A percentile compares a stretch with the other conserved stretches of the same genome.
Conservation (phyloP, 2,888 invertebrate species). For the Chrysodeixis includens region DNA sequence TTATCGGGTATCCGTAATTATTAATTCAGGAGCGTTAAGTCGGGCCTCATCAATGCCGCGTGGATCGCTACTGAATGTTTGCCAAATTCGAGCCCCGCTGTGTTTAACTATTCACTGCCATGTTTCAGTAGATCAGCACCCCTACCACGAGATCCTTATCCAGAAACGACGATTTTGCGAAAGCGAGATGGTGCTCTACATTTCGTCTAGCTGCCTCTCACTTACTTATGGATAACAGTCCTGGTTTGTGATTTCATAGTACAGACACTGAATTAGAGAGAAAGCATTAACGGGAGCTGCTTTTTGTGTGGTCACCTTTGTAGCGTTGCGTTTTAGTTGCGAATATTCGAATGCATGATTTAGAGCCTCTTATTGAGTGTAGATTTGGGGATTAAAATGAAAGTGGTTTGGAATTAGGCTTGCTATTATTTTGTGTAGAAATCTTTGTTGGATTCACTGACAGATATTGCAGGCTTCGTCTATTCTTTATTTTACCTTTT, state of each 20-base stretch:
- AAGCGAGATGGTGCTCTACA: no score
- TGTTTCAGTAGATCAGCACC: slow-evolving; percentile 61
- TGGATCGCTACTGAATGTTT: slow-evolving; percentile 61
- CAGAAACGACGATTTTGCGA: no score
- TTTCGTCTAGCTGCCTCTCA: no score
- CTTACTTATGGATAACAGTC: no score
- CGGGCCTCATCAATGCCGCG: slow-evolving; percentile 35
- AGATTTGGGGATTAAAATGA: background rate
- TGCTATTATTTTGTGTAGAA: background rate
- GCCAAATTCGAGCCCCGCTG: slow-evolving; percentile 66
- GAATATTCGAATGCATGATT: background rate
- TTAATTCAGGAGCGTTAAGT: slow-evolving; percentile 59
- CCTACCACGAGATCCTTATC: no score
- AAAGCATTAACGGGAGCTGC: slow-evolving; percentile 58
- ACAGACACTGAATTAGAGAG: slow-evolving; percentile 60
- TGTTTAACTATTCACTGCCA: slow-evolving; percentile 71
- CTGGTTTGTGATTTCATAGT: no score
- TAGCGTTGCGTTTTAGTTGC: background rate
- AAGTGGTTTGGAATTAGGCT: background rate
- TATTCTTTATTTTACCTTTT: no score
- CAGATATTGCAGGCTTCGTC: no score
- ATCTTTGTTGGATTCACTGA: no score
- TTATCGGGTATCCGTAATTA: slow-evolving; percentile 56
- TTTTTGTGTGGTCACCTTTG: slow-evolving; percentile 18
- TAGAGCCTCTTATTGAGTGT: background rate